Evolutionary conservation across 1,140 invertebrate species (phyloP).

Genomic region (Sycophila sp.): DNA sequence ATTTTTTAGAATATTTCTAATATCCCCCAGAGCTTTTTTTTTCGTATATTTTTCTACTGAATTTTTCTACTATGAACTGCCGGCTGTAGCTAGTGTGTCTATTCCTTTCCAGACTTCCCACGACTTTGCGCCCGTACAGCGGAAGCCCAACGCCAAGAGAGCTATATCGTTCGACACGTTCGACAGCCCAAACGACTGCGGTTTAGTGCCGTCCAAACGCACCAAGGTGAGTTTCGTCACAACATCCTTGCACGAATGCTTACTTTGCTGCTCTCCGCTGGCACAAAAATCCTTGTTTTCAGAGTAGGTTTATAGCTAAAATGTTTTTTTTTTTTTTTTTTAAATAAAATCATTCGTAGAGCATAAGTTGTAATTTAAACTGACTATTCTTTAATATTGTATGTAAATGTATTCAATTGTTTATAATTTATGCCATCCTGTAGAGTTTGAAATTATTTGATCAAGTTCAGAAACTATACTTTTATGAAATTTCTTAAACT

Average conservation of each 20-base stretch:
- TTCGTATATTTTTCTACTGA: constrained; percentile 5
- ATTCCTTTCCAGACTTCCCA: constrained; percentile 67
- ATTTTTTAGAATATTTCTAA: constrained; percentile 8
- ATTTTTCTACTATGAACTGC: constrained; percentile 47
- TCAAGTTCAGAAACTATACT: too few species aligned
- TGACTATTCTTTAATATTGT: too few species aligned
- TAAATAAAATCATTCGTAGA: too few species aligned
- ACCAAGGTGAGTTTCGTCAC: constrained; percentile 56
- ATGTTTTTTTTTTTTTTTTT: too few species aligned
- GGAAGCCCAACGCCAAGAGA: constrained; percentile 65
- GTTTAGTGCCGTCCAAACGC: constrained; percentile 55
- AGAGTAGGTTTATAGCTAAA: too few species aligned
- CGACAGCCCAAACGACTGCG: constrained; percentile 57
- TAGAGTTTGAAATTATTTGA: too few species aligned
- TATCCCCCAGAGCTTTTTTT: not conserved
- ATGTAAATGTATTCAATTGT: too few species aligned
- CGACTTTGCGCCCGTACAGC: constrained; percentile 62
- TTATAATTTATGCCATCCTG: too few species aligned
- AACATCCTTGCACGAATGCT: not conserved
- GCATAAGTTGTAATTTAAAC: too few species aligned
- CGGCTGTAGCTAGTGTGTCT: constrained; percentile 69
- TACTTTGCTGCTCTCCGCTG: too few species aligned
- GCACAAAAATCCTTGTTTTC: too few species aligned
- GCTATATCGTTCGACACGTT: constrained; percentile 64
- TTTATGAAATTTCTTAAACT: too few species aligned